Percentiles rank a stretch among this genome's conserved stretches.
Conservation (phyloP, 1,140 invertebrate genomes). For the Danaus melanippus region DNA sequence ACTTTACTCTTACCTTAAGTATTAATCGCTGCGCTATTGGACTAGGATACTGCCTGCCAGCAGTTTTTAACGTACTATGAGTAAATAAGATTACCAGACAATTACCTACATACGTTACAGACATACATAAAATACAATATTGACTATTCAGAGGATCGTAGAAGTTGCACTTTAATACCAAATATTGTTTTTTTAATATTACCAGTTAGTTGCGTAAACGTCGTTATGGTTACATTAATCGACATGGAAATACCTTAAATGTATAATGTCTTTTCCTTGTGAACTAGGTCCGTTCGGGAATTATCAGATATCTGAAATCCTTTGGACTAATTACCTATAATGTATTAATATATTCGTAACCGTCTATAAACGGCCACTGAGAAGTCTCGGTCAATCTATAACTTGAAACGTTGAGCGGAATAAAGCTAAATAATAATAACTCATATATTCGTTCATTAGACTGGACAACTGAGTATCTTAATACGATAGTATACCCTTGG, state of each 20-base stretch:
- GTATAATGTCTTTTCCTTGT: no score
- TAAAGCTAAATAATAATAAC: no score
- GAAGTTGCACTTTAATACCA: constrained; percentile 13
- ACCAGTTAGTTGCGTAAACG: constrained; percentile 5
- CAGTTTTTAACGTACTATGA: constrained; percentile 22
- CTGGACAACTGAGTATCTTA: constrained; percentile 1
- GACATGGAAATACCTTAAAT: no score
- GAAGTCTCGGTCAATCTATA: constrained; percentile 19
- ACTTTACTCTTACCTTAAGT: constrained; percentile 58
- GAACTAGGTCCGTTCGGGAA: no score
- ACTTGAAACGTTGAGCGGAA: no score
- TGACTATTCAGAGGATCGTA: constrained; percentile 17
- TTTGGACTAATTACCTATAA: no score
- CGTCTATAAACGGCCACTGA: constrained; percentile 4
- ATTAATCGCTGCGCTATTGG: constrained; percentile 62
- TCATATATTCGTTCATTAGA: no score
- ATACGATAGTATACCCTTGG: not conserved
- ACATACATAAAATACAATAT: constrained; percentile 23
- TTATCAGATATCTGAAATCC: no score
- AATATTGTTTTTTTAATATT: constrained; percentile 13
- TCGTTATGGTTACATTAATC: constrained; percentile 4
- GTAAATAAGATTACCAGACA: constrained; percentile 49
- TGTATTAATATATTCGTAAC: constrained; percentile 3
- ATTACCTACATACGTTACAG: constrained; percentile 53
- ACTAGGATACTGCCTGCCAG: constrained; percentile 38